Evolutionary conservation across 2,888 invertebrate species (phyloP), one percentile per base, ranked within the genome.

Genomic region (Drosophila anceps): DNA sequence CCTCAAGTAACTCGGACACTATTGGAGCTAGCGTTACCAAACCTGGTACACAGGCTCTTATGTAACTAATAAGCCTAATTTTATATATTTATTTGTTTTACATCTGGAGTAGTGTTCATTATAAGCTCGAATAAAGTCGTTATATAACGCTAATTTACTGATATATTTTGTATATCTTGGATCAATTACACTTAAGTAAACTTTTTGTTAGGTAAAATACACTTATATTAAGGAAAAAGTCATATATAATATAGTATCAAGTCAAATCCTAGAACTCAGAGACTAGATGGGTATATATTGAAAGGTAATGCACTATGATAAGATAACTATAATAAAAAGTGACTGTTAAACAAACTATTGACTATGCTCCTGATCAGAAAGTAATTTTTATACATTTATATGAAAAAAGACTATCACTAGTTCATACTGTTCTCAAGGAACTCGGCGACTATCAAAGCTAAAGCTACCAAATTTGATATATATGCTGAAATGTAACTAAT

Each of bases 1-100:
- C n/a, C 50, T 35, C 18, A 43, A 12, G 24, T 66, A 71, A 66
- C 73, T 54, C 58, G 29, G 39, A 24, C 10, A 27, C 3, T 39
- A 13, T 7, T 5, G 4, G 8, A 48, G 58, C n/a, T 31, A 39
- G 5, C 24, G n/a, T 7, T 35, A 10, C 33, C 18, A 55, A 74
- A 46, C 44, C 39, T 35, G 48, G 29, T 46, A 43, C 29, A 18
- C 12, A 15, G 37, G 15, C 29, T n/a, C 18, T 10, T 10, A n/a
- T 20, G 2, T 12, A 1, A 0, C 10, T 7, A 5, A 10, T 24
- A 37, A 24, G 18, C 54, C 18, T 13, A 7, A 12, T 54, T 39
- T 13, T 18, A 13, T 18, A 13, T 12, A 39, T 13, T n/a, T 13
- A 8, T 5, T 33, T 12, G 0, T 20, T 3, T 13, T 1, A 35